A percentile compares a stretch with the other conserved stretches of the same genome.
Conservation (phyloP, 2,888 invertebrate species). For the Patella caerulea region DNA sequence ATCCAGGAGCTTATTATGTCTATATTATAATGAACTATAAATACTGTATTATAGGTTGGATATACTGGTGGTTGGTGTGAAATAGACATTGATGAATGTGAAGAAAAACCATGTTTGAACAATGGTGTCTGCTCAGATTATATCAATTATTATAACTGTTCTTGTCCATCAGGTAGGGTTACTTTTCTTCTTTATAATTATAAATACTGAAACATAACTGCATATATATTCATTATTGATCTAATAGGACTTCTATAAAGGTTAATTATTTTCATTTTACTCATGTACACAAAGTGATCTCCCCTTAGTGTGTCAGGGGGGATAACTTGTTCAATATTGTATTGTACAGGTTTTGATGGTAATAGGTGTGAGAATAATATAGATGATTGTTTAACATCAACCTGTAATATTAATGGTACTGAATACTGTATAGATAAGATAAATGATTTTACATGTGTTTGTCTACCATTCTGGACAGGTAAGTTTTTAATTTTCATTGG, state of each 20-base stretch:
- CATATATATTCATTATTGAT: no score
- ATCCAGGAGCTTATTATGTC: no score
- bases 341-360: constrained; percentile 82
- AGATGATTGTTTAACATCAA: constrained; percentile 91
- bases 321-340: background rate
- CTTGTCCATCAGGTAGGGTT: constrained; percentile 23
- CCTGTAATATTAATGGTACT: constrained; percentile 86
- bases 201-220: no score
- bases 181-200: no score
- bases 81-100: constrained; percentile 34
- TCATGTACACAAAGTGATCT: constrained; percentile 70
- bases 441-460: constrained; percentile 47
- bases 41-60: constrained; percentile 17
- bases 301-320: background rate
- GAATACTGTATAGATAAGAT: constrained; percentile 43
- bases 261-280: constrained; percentile 90
- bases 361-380: constrained; percentile 88
- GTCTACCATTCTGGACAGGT: constrained; percentile 75
- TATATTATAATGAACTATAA: no score
- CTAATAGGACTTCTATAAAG: background rate
- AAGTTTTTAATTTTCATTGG: background rate
- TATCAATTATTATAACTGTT: constrained; percentile 26
- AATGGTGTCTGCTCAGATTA: constrained; percentile 34
- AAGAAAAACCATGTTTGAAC: constrained; percentile 33
- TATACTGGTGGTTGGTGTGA: constrained; percentile 38